Conservation (phyloP, 2,113 vertebrate species). For the Neodon shergylaensis region DNA sequence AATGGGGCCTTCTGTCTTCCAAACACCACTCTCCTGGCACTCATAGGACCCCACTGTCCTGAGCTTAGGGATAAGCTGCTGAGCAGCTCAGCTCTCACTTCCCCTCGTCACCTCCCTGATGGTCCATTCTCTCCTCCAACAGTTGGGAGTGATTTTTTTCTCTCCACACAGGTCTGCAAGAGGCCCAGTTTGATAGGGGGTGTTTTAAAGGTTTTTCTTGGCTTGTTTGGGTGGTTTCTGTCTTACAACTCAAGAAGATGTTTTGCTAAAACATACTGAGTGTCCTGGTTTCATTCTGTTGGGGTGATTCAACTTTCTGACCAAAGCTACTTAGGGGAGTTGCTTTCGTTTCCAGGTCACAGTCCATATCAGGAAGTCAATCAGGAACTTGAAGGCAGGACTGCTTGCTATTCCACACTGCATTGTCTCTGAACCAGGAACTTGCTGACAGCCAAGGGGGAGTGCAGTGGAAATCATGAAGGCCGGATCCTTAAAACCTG, state of each 20-base stretch:
- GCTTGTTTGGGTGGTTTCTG: neutral
- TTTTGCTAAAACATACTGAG: neutral
- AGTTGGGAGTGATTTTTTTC: neutral
- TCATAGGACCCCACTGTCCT: neutral
- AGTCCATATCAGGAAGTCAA: neutral
- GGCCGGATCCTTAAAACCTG: too few relatives aligned
- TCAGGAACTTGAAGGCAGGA: neutral
- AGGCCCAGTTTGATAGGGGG: neutral
- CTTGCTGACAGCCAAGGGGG: neutral
- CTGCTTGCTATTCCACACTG: neutral
- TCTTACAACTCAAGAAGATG: neutral
- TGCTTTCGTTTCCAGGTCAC: neutral
- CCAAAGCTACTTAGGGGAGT: neutral
- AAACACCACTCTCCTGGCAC: neutral
- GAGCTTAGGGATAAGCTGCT: neutral
- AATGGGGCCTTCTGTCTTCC: neutral
- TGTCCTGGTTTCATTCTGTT: neutral
- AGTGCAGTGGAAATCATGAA: neutral
- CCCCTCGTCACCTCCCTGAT: neutral
- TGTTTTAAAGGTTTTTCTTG: neutral
- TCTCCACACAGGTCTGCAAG: neutral
- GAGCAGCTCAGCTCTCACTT: neutral
- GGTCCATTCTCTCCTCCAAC: neutral
- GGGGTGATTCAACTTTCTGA: neutral
- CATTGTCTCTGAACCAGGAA: neutral